Percentiles rank a stretch among this genome's conserved stretches.
Conservation (phyloP, 2,797 vertebrate species). For the Natrix natrix region DNA sequence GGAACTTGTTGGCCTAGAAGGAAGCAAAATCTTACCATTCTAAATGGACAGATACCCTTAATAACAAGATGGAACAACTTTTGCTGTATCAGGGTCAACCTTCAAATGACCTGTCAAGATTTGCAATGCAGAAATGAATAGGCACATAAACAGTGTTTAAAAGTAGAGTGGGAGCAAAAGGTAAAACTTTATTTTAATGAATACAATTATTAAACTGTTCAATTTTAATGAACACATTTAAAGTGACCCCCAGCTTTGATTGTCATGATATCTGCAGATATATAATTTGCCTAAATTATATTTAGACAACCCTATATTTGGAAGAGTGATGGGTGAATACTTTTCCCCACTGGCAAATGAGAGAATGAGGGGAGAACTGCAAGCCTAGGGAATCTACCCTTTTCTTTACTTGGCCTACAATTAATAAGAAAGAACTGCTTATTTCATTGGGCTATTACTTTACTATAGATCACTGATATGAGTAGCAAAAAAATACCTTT, state of each 20-base stretch:
- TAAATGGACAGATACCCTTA: background rate
- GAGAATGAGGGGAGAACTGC: background rate
- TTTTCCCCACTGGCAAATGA: background rate
- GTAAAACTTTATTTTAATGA: background rate
- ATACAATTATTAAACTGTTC: background rate
- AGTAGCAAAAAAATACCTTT: background rate
- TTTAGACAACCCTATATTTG: background rate
- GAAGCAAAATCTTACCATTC: background rate
- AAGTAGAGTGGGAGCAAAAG: background rate
- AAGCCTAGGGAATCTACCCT: background rate
- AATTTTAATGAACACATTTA: background rate
- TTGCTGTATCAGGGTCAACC: background rate
- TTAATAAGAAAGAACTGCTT: background rate
- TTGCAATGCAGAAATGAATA: background rate
- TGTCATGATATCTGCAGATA: background rate
- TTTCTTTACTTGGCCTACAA: background rate
- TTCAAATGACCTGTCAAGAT: background rate
- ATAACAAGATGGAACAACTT: background rate
- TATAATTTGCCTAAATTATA: no score
- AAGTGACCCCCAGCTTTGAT: background rate
- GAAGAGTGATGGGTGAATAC: background rate
- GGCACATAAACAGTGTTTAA: background rate
- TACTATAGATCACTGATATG: background rate
- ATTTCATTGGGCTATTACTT: background rate
- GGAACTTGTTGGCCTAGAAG: background rate